Evolutionary conservation across 2,888 invertebrate genomes (phyloP), one percentile per base, ranked within the genome.

Genomic region (Pandemis cinnamomeana): DNA sequence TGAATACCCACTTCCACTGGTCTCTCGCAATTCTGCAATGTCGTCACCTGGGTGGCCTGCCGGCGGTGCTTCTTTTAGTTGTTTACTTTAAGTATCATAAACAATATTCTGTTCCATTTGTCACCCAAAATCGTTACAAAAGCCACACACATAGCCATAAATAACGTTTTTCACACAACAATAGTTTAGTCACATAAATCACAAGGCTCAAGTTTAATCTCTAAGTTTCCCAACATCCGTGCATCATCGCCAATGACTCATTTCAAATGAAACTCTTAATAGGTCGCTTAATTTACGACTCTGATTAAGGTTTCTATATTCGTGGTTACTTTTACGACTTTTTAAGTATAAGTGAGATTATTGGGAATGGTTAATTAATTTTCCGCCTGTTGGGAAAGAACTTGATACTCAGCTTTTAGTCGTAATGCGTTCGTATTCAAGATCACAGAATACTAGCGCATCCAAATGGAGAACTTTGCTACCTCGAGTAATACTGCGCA

Each of bases 221-320:
- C 46, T 63, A 64, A 63, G 68, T 64, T 41, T 70, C 61, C 48
- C 61, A 60, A 75, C 71, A 53, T 62, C 46, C 51, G 70, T 63
- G 42, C 41, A 63, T 53, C 51, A 63, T 42, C 69, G 64, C 51
- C 66, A 67, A 66, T 78, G 77, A 77, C 67, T 77, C 81, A 80
- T 77, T 80, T 79, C 75, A 75, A 81, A 80, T 79, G 82, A 82
- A 81, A 77, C 79, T 79, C 79, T 84, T 86, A 84, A 84, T 84
- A 78, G 80, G 78, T 78, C 75, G 77, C 74, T 75, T 87, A 82
- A 88, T 89, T 89, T 89, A 89, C 79, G 85, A 80, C 82, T 78
- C 72, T 82, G 83, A 85, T 85, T 85, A 82, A 78, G 83, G 80
- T 82, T 81, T 83, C 81, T 79, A 80, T 78, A 71, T 80, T 82